phyloP scores from a whole-genome alignment of 2,797 vertebrate species.

The Chelmon rostratus region DNA sequence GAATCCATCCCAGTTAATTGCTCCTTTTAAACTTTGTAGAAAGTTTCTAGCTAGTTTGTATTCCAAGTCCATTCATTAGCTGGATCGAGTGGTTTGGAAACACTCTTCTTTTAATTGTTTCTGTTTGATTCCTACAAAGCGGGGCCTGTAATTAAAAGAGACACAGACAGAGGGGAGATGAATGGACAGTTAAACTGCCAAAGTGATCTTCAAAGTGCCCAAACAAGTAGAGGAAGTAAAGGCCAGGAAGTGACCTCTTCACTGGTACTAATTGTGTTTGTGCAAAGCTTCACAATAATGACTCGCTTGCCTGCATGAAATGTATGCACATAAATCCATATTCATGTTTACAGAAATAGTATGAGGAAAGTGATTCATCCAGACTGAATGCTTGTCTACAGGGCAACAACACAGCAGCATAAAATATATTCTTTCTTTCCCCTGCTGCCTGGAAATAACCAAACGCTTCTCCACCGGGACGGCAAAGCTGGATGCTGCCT shows the following conservation, averaged over 20 bases:
- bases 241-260: not conserved
- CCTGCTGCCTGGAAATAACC: slow-evolving; percentile 42
- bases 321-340: slow-evolving; percentile 32
- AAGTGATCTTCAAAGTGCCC: slow-evolving; percentile 63
- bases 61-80: slow-evolving; percentile 68
- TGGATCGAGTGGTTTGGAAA: slow-evolving; percentile 61
- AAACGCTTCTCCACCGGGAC: slow-evolving; percentile 29
- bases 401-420: slow-evolving; percentile 37
- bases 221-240: slow-evolving; percentile 38
- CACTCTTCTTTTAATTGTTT: slow-evolving; percentile 74
- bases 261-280: slow-evolving; percentile 21
- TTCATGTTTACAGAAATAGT: slow-evolving; percentile 36
- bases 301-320: slow-evolving; percentile 19
- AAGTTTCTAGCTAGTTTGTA: slow-evolving; percentile 63
- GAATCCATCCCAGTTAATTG: slow-evolving; percentile 64
- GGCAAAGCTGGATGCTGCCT: slow-evolving; percentile 29
- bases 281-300: slow-evolving; percentile 32
- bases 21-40: slow-evolving; percentile 56
- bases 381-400: slow-evolving; percentile 18
- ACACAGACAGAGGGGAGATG: slow-evolving; percentile 48
- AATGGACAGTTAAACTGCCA: slow-evolving; percentile 55
- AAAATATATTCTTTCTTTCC: slow-evolving; percentile 9
- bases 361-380: slow-evolving; percentile 23
- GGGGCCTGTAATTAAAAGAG: slow-evolving; percentile 71
- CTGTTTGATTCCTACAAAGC: slow-evolving; percentile 70